Base-by-base conservation (phyloP, 2,113 vertebrate genomes). In the Hippopotamus amphibius region DNA sequence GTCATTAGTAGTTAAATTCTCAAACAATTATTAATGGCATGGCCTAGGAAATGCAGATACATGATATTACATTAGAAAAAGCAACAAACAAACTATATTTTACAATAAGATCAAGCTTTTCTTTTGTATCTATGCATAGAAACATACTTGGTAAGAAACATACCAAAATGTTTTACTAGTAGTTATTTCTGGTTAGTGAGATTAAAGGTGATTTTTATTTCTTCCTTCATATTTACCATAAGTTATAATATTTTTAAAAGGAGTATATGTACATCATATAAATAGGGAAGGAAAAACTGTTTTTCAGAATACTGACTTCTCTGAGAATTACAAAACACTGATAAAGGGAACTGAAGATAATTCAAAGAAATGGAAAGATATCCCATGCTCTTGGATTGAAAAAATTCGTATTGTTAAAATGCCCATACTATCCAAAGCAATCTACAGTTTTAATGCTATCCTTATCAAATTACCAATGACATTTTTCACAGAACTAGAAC, bases 161-260 rank as follows among this genome's bases (percentile, higher is more conserved):
- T 16, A 48, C 48, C 63, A 65, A 96, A 90, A 87, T 57, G 30
- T 90, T 84, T 94, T 76, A 81, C 72, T 12, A 63, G 37, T 28
- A 21, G 41, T 79, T 94, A 81, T 65, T 96, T 92, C 66, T 85
- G 21, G 8, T 89, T 94, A 83, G 33, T 88, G 82, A 96, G 82
- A 89, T 77, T 72, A 89, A 94, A 92, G 43, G 33, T 53, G 26
- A 82, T 69, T 80, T 97, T 88, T 97, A 72, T 66, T 80, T 93
- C 53, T 92, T 86, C 41, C 6, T 95, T 61, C 50, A 41, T 68
- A 26, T 94, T 93, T 96, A 89, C 72, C 41, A 3, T 65, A 65
- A 66, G 37, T 93, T 86, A 30, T 63, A 83, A 57, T 76, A 80
- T 26, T 63, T 80, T 93, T 83, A 24, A 88, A 93, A 96, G 41